A percentile compares a stretch with the other conserved stretches of the same genome.
These are phyloP conservation scores for Bembecia ichneumoniformis DNA, from an alignment of 2,888 invertebrate species.

Conservation along the genomic window DNA sequence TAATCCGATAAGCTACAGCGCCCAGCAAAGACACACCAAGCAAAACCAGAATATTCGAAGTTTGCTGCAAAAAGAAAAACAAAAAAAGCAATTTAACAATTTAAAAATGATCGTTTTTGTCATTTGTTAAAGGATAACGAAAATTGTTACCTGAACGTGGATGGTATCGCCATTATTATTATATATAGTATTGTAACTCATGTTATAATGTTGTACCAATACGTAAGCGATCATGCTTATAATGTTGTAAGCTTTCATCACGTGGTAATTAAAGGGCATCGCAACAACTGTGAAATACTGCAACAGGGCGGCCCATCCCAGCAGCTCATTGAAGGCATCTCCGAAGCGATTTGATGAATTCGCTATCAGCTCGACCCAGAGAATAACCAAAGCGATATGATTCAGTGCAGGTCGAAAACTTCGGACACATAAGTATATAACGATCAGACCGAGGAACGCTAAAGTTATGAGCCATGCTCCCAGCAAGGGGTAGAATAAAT, in stretches of 20 bases:
- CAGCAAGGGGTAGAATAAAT: conserved; percentile 39
- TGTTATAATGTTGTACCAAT: conserved; percentile 49
- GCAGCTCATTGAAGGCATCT: conserved; percentile 72
- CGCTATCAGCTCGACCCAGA: conserved; percentile 54
- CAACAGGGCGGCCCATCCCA: conserved; percentile 82
- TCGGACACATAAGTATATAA: conserved; percentile 30
- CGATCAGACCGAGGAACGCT: conserved; percentile 32
- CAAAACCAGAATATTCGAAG: conserved; percentile 79
- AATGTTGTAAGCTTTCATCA: conserved; percentile 40
- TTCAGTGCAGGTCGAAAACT: conserved; percentile 69
- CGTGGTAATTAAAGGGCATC: conserved; percentile 72
- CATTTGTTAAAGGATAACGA: too few species aligned
- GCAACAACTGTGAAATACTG: conserved; percentile 83
- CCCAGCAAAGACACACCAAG: conserved; percentile 83
- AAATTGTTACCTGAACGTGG: too few species aligned
- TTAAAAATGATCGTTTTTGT: too few species aligned
- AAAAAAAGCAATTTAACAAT: too few species aligned
- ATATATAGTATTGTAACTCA: conserved; percentile 11
- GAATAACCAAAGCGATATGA: conserved; percentile 77
- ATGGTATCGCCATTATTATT: too few species aligned
- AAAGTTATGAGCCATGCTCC: conserved; percentile 31
- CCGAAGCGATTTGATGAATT: conserved; percentile 62
- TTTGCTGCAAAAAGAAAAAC: conserved; percentile 64
- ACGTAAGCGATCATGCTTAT: conserved; percentile 42
- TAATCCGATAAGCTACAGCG: conserved; percentile 70